Evolutionary conservation across 2,888 invertebrate species (phyloP).

Genomic region (Pomacea canaliculata): DNA sequence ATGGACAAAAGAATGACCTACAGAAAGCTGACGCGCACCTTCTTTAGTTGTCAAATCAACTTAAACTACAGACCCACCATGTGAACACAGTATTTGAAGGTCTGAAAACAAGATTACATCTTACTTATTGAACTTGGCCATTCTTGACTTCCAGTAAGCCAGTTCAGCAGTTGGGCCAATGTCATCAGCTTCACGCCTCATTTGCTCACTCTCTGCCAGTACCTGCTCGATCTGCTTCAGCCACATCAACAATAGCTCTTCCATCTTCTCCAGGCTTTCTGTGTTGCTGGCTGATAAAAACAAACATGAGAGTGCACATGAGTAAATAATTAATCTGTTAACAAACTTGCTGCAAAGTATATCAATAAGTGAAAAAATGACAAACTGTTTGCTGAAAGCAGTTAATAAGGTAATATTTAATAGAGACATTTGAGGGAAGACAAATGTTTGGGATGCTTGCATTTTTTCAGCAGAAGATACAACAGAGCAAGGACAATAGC

Average conservation of each 20-base stretch:
- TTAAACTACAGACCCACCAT: too few species aligned
- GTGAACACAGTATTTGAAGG: too few species aligned
- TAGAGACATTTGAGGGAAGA: not conserved
- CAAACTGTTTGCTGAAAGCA: not conserved
- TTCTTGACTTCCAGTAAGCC: slow-evolving; percentile 89
- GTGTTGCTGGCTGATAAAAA: slow-evolving; percentile 62
- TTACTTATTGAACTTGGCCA: slow-evolving; percentile 85
- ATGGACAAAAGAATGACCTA: too few species aligned
- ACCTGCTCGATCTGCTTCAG: slow-evolving; percentile 71
- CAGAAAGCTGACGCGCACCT: too few species aligned
- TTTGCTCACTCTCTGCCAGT: slow-evolving; percentile 70
- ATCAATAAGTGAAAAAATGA: too few species aligned
- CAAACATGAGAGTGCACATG: too few species aligned
- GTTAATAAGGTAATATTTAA: not conserved
- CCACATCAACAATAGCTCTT: slow-evolving; percentile 68
- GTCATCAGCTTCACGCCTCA: slow-evolving; percentile 70
- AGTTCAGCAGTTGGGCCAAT: slow-evolving; percentile 78
- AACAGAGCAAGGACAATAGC: too few species aligned
- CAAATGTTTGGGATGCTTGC: too few species aligned
- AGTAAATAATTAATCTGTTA: too few species aligned
- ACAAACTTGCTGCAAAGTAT: too few species aligned
- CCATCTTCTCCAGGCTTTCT: slow-evolving; percentile 68
- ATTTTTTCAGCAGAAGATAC: too few species aligned
- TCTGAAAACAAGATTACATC: slow-evolving; percentile 12
- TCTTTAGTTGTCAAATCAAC: too few species aligned